Base-by-base conservation (phyloP, 1,140 invertebrate genomes). In the Drosophila triauraria region DNA sequence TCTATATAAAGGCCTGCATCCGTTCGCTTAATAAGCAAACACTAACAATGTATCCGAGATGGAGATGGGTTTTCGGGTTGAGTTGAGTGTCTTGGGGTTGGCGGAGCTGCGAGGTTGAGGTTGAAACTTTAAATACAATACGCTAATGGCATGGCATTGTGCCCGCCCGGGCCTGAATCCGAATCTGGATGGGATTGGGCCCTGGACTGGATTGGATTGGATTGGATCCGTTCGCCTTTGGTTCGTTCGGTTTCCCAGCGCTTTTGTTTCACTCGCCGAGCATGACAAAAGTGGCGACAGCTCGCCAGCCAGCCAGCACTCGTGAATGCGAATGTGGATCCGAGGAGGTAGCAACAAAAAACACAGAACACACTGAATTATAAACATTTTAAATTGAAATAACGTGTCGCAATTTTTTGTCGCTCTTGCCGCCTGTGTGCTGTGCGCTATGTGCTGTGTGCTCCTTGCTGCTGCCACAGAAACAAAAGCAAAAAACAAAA, bases 361-460 rank as follows among this genome's bases (percentile, higher is more conserved):
- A 57, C 69, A 67, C 61, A 70, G 70, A 90, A 82, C 85, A 81
- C 81, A 75, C 85, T 90, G 85, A 90, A 90, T 90, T 90, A 90
- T 90, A 90, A 90, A 90, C 85, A 90, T 90, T 90, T 90, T 90
- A 90, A 90, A 90, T 90, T 90, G 85, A 90, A 90, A 91, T 90
- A 90, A 90, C 85, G 85, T 90, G 85, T 90, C 70, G 85, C 86
- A 84, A 91, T 90, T 90, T 88, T 84, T 84, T 82, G 84, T 83
- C 67, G 81, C 77, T 60, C 53, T 58, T 23, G 51, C 51, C 51
- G 51, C 51, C 51, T 54, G 51, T 54, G 51, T 53, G 50, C 50
- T 13, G 51, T 54, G 51, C 35, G 50, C 50, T 13, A 30, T 23
- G 67, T 42, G 60, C 27, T 54, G 51, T 54, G 51, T 62, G 57